Base-by-base conservation (phyloP, 2,797 vertebrate genomes). In the Epinephelus malabaricus region DNA sequence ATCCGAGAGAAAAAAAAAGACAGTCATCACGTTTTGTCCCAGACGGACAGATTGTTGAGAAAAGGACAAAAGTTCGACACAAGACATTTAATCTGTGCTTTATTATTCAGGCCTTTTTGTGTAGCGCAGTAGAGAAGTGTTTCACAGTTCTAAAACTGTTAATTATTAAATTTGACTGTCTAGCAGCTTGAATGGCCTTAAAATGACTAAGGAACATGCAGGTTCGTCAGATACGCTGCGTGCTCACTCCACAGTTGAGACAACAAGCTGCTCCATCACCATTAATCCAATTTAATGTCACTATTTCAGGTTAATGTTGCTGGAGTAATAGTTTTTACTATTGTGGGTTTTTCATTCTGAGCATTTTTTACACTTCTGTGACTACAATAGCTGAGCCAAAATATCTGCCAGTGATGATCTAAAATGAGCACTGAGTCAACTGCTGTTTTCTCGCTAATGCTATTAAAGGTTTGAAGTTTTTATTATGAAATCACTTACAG, bases 1-100 rank as follows among this genome's bases (percentile, higher is more conserved):
- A 78, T 81, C 68, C 6, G 82, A 67, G 85, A 83, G 84, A 85
- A 76, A 67, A 83, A 84, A 82, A 78, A 63, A 12, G 45, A 82
- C 78, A 85, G 70, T 86, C 80, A 87, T 86, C 68, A 51, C 15
- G 61, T 87, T 80, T 79, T 38, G 55, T 56, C 27, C 25, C 65
- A 79, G 69, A 69, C 67, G 46, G 62, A 50, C 23, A 59, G 58
- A 68, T 17, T 81, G 47, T 10, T 65, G 78, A 81, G 25, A 34
- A 40, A 71, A 25, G 50, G 64, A 55, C 47, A 61, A 79, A 66
- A 59, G 51, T 56, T 56, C 27, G 3, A 46, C 64, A 45, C 25
- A 15, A 68, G 47, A 60, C 47, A 75, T 60, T 69, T 60, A 21
- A 62, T 62, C n/a, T 27, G 46, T 45, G 40, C 45, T 50, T 73